Conservation (phyloP, 1,140 invertebrate genomes). For the Dreissena rostriformis region DNA sequence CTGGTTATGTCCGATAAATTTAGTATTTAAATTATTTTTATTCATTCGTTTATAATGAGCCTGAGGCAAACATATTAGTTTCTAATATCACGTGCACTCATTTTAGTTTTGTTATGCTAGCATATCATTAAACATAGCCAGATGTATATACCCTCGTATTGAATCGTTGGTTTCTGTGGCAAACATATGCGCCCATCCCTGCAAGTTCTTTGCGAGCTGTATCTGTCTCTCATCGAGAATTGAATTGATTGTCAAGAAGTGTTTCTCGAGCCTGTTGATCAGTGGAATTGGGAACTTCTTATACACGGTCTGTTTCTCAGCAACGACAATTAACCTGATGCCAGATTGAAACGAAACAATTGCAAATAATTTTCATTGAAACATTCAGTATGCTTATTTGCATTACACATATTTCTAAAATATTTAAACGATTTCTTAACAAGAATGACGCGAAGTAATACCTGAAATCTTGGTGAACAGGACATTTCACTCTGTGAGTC, state of each 20-base stretch:
- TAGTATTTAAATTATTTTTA: too few species aligned
- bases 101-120: background rate
- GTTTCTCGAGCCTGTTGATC: conserved; percentile 72
- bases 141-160: background rate
- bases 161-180: background rate
- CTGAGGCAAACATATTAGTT: too few species aligned
- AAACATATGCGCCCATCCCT: conserved; percentile 55
- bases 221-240: conserved; percentile 59
- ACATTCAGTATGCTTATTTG: background rate
- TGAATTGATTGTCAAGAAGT: conserved; percentile 64
- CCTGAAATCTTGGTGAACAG: conserved; percentile 76
- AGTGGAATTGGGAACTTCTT: conserved; percentile 71
- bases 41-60: too few species aligned
- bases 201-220: conserved; percentile 47
- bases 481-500: conserved; percentile 78
- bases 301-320: conserved; percentile 55
- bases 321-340: conserved; percentile 66
- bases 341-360: background rate
- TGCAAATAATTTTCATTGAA: background rate
- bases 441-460: conserved; percentile 28
- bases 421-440: background rate
- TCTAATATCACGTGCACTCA: background rate
- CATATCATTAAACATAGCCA: background rate
- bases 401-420: background rate
- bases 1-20: background rate